These are phyloP conservation scores for Paedocypris sp. DNA, from an alignment of 2,113 vertebrate genomes.

Conservation along the genomic window DNA sequence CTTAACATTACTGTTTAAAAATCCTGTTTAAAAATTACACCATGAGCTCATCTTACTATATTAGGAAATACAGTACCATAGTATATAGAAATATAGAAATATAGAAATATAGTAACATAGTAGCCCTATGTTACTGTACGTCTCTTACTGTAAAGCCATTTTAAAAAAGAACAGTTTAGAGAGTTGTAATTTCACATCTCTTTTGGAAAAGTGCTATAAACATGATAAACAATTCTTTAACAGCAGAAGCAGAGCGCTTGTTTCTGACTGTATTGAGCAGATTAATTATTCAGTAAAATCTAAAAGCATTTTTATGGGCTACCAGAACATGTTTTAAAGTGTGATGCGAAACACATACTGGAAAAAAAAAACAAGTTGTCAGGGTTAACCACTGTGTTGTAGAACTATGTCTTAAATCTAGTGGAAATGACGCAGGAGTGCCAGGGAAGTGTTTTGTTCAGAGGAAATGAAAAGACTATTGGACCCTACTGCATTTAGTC, in stretches of 20 bases:
- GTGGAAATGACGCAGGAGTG: not conserved
- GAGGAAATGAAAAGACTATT: no score
- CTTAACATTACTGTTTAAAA: no score
- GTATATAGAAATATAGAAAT: no score
- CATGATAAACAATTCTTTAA: constrained; percentile 35
- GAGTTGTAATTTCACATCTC: constrained; percentile 38
- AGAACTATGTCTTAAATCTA: constrained; percentile 27
- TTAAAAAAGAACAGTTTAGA: constrained; percentile 37
- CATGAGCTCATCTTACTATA: no score
- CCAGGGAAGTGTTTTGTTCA: no score
- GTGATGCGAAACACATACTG: constrained; percentile 17
- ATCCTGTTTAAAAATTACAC: no score
- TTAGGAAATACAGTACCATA: no score
- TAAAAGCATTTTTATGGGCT: constrained; percentile 26
- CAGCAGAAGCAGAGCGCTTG: constrained; percentile 27
- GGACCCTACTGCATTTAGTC: no score
- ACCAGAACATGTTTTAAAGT: constrained; percentile 26
- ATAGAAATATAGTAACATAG: no score
- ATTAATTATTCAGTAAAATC: constrained; percentile 30
- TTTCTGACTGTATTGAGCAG: constrained; percentile 27
- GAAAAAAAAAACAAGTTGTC: constrained; percentile 32
- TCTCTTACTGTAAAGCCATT: no score
- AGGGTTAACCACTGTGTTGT: constrained; percentile 32
- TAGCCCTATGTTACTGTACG: no score
- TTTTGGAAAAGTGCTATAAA: constrained; percentile 45